Evolutionary conservation across 2,888 invertebrate species (phyloP).

Genomic region (Priocnemis perturbator): DNA sequence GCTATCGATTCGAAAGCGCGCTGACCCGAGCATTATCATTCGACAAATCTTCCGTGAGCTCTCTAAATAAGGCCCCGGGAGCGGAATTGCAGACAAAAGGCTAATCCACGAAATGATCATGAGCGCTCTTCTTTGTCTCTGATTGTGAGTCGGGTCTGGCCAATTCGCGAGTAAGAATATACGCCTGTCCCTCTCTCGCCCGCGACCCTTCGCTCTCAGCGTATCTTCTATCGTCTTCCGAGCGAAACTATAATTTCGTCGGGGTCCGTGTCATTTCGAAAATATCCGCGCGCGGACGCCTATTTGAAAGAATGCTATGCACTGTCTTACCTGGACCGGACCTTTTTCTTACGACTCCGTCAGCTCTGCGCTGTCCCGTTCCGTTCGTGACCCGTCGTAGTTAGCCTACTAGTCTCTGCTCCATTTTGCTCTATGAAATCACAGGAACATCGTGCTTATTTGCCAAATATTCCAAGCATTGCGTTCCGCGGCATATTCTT

Average conservation of each 20-base stretch:
- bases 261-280: constrained; percentile 68
- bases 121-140: constrained; percentile 42
- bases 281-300: constrained; percentile 31
- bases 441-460: constrained; percentile 61
- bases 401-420: neutral
- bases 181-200: constrained; percentile 15
- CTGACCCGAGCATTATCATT: constrained; percentile 30
- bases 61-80: constrained; percentile 9
- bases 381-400: neutral
- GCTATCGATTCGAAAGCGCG: constrained; percentile 17
- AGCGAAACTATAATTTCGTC: constrained; percentile 66
- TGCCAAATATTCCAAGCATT: constrained; percentile 72
- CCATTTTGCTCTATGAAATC: constrained; percentile 9
- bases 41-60: neutral
- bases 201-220: constrained; percentile 7
- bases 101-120: constrained; percentile 22
- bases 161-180: constrained; percentile 30
- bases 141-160: constrained; percentile 7
- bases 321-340: constrained; percentile 37
- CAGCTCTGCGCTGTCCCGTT: constrained; percentile 10
- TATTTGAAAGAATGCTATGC: constrained; percentile 5
- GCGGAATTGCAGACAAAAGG: constrained; percentile 25
- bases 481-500: constrained; percentile 43
- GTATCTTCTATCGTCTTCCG: constrained; percentile 36
- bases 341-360: constrained; percentile 12